phyloP scores from a whole-genome alignment of 2,888 invertebrate species.

The Furcula furcula region DNA sequence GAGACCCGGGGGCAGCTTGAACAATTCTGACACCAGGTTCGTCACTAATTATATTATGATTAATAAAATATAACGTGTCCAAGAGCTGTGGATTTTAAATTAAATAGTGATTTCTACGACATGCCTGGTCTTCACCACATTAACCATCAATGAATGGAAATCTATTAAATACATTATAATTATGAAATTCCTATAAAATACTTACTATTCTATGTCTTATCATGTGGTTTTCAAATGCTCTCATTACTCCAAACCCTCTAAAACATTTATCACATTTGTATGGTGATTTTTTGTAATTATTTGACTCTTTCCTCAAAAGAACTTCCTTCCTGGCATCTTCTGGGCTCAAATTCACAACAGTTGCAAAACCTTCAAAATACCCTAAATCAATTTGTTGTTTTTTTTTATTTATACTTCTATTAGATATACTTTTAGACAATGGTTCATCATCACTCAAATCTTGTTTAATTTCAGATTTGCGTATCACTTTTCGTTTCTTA shows the following conservation, averaged over 20 bases:
- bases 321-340: conserved; percentile 1
- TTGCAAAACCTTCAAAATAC: conserved; percentile 1
- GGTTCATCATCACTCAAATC: conserved; percentile 39
- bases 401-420: too few species aligned
- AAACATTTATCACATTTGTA: conserved; percentile 21
- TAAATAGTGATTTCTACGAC: too few species aligned
- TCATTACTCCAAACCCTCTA: conserved; percentile 13
- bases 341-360: not conserved
- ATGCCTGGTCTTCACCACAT: too few species aligned
- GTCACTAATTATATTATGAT: too few species aligned
- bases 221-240: conserved; percentile 18
- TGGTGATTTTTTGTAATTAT: conserved; percentile 13
- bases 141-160: too few species aligned
- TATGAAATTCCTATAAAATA: too few species aligned
- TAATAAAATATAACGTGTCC: too few species aligned
- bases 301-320: conserved; percentile 16
- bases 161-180: too few species aligned
- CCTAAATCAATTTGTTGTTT: conserved; percentile 3
- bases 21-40: too few species aligned
- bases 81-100: too few species aligned
- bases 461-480: conserved; percentile 4
- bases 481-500: not conserved
- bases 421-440: conserved; percentile 23
- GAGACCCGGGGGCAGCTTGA: too few species aligned
- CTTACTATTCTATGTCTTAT: conserved; percentile 1